Conservation (phyloP, 2,888 invertebrate species). For the Dynastes tityus region DNA sequence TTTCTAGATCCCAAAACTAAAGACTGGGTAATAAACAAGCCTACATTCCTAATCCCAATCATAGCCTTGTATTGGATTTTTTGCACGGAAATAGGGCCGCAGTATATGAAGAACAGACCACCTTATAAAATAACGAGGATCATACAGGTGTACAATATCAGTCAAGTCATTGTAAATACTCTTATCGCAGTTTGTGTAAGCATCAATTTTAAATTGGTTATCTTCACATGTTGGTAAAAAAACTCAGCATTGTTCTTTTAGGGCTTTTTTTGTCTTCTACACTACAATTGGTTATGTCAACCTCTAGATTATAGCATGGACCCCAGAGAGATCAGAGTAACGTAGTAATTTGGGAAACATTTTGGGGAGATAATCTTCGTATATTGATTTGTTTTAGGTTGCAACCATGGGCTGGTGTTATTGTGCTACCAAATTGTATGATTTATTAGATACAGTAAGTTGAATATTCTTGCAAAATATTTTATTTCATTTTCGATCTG, state of each 20-base stretch:
- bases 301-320: slow-evolving; percentile 78
- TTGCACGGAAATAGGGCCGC: slow-evolving; percentile 85
- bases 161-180: slow-evolving; percentile 87
- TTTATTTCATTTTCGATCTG: background rate
- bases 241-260: background rate
- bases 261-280: slow-evolving; percentile 59
- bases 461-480: background rate
- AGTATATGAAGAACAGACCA: slow-evolving; percentile 88
- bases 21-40: slow-evolving; percentile 82
- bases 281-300: slow-evolving; percentile 83
- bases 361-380: background rate
- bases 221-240: background rate
- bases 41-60: slow-evolving; percentile 80
- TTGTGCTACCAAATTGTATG: slow-evolving; percentile 73
- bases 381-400: slow-evolving; percentile 5
- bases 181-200: slow-evolving; percentile 86
- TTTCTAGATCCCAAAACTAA: slow-evolving; percentile 78
- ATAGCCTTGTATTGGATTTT: slow-evolving; percentile 80
- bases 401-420: slow-evolving; percentile 70
- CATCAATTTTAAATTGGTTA: slow-evolving; percentile 29
- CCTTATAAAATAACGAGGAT: slow-evolving; percentile 86
- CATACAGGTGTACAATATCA: slow-evolving; percentile 86
- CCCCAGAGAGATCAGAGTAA: slow-evolving; percentile 78
- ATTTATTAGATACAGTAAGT: slow-evolving; percentile 73
- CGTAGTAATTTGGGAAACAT: no score